Evolutionary conservation across 2,888 invertebrate species (phyloP), one percentile per base, ranked within the genome.

Genomic region (Ormyrus rosae): DNA sequence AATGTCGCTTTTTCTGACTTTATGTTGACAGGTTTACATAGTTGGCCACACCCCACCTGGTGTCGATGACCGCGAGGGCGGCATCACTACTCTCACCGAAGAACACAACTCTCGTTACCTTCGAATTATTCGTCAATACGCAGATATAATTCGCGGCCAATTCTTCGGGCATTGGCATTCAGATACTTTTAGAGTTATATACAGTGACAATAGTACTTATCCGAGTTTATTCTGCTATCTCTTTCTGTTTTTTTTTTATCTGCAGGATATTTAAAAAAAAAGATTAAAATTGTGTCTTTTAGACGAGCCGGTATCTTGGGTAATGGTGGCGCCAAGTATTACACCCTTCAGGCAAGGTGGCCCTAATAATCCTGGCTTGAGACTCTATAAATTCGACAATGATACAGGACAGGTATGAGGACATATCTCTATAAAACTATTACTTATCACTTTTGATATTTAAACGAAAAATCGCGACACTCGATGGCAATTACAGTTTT

Each of bases 141-240:
- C 96, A 53, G 93, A 94, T 86, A 95, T 96, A 86, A 97, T 98
- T 85, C 95, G 95, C 50, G 97, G 97, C 45, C 97, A 98, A 91
- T 97, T 98, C 92, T 98, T 97, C 88, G 98, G 97, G 6, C 97
- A 98, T 89, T 93, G 96, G 83, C 98, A 98, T 91, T 96, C 97
- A 69, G 98, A 98, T 89, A 96, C 96, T 0, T 98, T 98, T 91
- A 93, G 97, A 61, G 93, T 97, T 82, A 95, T 97, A 87, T 96
- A 96, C 91, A 95, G 95, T 88, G 93, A 94, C 83, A 92, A 92
- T 88, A 96, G 96, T 96, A 91, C 91, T 92, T 51, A 70, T 56
- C 34, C 34, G 34, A 34, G 34, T 3, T 34, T 34, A n/a, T 72
- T 45, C 0, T 46, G 0, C 0, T 19, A 13, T 50, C 13, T 63